phyloP scores from a whole-genome alignment of 1,140 invertebrate species.

The Sinella curviseta region DNA sequence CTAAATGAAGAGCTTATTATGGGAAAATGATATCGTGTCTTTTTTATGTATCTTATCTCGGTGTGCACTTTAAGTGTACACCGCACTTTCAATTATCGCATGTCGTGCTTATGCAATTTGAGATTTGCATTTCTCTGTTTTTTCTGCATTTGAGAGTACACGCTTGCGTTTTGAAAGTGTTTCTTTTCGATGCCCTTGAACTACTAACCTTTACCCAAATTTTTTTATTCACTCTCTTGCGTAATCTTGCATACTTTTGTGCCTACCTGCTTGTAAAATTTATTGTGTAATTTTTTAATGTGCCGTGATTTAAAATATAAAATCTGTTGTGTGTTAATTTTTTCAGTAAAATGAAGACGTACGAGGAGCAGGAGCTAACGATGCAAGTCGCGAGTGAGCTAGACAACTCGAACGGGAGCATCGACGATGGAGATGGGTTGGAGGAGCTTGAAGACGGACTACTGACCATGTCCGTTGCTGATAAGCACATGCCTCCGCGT shows the following conservation, averaged over 20 bases:
- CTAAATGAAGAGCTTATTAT: not conserved
- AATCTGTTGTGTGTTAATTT: conserved; percentile 37
- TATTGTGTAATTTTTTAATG: not conserved
- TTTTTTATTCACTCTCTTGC: conserved; percentile 4
- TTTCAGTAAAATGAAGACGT: conserved; percentile 77
- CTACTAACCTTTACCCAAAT: conserved; percentile 16
- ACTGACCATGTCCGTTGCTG: conserved; percentile 17
- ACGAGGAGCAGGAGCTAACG: conserved; percentile 88
- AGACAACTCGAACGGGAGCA: conserved; percentile 57
- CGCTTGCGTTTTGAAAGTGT: not conserved
- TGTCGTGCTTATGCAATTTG: not conserved
- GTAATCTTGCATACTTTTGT: not conserved
- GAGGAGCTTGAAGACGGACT: conserved; percentile 17
- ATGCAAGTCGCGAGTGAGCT: conserved; percentile 87
- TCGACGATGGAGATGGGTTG: conserved; percentile 39
- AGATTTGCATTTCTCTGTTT: not conserved
- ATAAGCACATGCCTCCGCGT: not conserved
- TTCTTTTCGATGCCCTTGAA: not conserved
- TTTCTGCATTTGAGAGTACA: conserved; percentile 6
- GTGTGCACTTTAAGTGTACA: too few relatives aligned
- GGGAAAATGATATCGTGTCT: too few relatives aligned
- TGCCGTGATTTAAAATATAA: not conserved
- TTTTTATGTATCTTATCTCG: too few relatives aligned
- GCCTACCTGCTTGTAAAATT: not conserved
- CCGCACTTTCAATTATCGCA: too few relatives aligned